Conservation (phyloP, 2,113 vertebrate genomes). For the Sphyrna mokarran region DNA sequence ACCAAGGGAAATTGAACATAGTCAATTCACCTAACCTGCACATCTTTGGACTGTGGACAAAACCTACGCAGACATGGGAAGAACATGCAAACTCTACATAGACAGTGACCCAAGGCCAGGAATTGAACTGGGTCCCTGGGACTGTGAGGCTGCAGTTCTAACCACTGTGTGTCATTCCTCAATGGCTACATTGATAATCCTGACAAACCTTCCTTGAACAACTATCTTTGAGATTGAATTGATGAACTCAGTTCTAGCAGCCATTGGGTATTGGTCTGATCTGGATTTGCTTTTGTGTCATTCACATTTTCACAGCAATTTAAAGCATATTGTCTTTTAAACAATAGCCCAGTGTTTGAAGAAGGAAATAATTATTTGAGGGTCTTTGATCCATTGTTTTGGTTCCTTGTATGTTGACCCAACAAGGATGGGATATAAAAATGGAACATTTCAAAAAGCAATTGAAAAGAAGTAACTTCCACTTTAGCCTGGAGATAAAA, state of each 20-base stretch:
- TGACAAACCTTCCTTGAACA: background rate
- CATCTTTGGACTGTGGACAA: too few species aligned
- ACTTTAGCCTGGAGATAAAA: background rate
- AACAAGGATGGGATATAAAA: background rate
- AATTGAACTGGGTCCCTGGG: too few species aligned
- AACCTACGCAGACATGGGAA: too few species aligned
- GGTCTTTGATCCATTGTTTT: background rate
- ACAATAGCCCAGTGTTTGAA: background rate
- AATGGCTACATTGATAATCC: background rate
- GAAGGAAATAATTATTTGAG: background rate
- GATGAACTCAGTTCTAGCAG: background rate
- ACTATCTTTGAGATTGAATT: background rate
- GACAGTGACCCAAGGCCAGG: too few species aligned
- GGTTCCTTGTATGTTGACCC: background rate
- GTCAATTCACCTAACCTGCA: too few species aligned
- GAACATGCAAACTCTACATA: too few species aligned
- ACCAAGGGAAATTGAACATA: too few species aligned
- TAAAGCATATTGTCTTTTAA: background rate
- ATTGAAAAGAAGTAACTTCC: background rate
- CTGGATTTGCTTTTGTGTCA: background rate
- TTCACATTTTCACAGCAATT: background rate
- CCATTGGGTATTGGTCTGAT: background rate
- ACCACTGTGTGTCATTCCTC: too few species aligned
- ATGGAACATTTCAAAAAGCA: background rate
- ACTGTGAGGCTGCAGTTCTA: too few species aligned